Base-by-base conservation (phyloP, 2,797 vertebrate genomes). In the Cynopterus sphinx region DNA sequence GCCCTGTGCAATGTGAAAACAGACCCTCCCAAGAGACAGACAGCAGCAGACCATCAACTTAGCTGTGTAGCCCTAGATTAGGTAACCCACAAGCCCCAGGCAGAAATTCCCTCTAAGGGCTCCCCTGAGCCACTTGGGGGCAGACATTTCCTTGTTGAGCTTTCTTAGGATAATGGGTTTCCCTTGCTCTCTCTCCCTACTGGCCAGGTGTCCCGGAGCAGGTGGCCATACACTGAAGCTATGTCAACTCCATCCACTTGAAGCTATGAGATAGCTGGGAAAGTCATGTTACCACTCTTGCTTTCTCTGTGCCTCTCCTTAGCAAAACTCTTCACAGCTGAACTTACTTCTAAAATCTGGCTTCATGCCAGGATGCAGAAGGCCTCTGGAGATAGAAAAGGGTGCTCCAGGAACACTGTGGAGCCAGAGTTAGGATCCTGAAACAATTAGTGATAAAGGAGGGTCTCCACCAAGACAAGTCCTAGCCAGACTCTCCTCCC, bases 31-130 rank as follows among this genome's bases (percentile, higher is more conserved):
- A 8, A 68, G 49, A 39, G 31, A 63, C 36, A 43, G 53, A 31
- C 17, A 26, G 73, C 12, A 8, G 57, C 85, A 6, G 31, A 33
- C 16, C 33, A 12, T 24, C 8, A 36, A 17, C 28, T 41, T 9
- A 2, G 31, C n/a, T 5, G 0, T 0, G 0, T n/a, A 51, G 87
- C 28, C 74, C 19, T 10, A 39, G 68, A 12, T 9, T 28, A 31
- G 51, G 55, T 5, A 2, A 16, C 68, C 0, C 2, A 31, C 16
- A 28, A 81, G 43, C 21, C 9, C 0, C 0, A 46, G 15, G 12
- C 63, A 7, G 59, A 49, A 46, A 65, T n/a, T 49, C 71, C 61
- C 36, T 41, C 19, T 68, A 28, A 65, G 33, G 5, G 78, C 28
- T 53, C 43, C 82, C 9, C 22, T 10, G 55, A 75, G 49, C 68